Base-by-base conservation (phyloP, 2,888 invertebrate species). In the Hemaris fuciformis region DNA sequence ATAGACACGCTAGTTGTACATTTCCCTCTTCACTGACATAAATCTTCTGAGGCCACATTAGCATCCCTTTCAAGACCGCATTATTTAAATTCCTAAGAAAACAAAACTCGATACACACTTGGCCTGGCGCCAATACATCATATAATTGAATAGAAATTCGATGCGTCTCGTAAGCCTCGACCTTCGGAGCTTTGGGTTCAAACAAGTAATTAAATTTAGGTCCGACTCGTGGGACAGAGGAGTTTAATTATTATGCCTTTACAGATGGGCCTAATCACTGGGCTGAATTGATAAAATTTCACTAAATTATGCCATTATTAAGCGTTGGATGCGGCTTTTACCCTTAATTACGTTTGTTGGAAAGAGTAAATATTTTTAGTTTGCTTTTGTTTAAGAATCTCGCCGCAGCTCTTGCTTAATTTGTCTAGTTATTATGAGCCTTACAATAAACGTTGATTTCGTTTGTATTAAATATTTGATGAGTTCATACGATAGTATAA, bases 131-230 rank as follows among this genome's bases (percentile, higher is more conserved):
- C 64, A 69, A 75, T n/a, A 78, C 73, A 80, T 79, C 76, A 72
- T 64, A 74, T 83, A 83, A 84, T 84, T 80, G 81, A 81, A 85
- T 78, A 73, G 79, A 79, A 80, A 80, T 81, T 72, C 76, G 76
- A 78, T 77, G 74, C 77, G 79, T 78, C 79, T 80, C 75, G 71
- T 74, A 73, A 75, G 71, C 72, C 67, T 22, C 53, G 62, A 56
- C 67, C 73, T 68, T 69, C 34, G n/a, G 70, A 64, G 65, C 66
- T 73, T 72, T 62, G 82, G 85, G 80, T 77, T 53, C 81, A 80
- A 84, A 83, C 79, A 76, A 74, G 80, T 85, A 84, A 85, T 85
- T 85, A 81, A 85, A 85, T 85, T 79, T 74, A 72, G 78, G 75
- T 66, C 68, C 62, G 62, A 43, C 77, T 70, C 76, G 22, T 64